A percentile compares a stretch with the other conserved stretches of the same genome.
These are phyloP conservation scores for Dasyornis broadbenti DNA, from an alignment of 2,113 vertebrate genomes.

Conservation along the genomic window DNA sequence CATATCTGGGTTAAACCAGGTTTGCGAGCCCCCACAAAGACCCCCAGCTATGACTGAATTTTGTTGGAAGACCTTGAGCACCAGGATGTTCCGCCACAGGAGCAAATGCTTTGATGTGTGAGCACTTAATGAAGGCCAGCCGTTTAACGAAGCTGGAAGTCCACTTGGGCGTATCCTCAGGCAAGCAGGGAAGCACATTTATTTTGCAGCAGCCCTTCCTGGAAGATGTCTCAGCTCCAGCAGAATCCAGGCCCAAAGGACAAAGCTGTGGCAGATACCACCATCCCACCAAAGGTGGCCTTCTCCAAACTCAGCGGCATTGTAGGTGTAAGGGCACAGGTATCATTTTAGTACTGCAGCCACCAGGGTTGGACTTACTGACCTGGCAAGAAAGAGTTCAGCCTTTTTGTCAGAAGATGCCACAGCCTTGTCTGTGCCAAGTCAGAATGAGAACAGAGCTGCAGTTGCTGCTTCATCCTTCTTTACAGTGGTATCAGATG, in stretches of 20 bases:
- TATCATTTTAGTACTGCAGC: not conserved
- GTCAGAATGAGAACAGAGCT: not conserved
- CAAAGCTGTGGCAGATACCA: not conserved
- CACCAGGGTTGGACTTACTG: fast-evolving
- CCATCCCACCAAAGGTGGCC: not conserved
- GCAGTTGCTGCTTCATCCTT: not conserved
- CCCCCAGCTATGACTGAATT: not conserved
- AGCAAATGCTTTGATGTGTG: not conserved
- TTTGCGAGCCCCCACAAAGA: fast-evolving
- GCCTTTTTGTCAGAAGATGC: not conserved
- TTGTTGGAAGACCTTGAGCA: not conserved
- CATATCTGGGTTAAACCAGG: not conserved
- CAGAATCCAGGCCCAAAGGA: not conserved
- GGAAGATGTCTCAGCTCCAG: not conserved
- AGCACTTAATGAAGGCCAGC: not conserved
- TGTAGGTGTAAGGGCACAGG: not conserved
- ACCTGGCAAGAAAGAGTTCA: not conserved
- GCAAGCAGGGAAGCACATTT: not conserved
- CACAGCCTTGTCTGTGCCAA: not conserved
- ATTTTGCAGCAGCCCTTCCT: not conserved
- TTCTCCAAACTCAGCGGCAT: not conserved
- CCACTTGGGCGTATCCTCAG: not conserved
- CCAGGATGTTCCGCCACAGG: not conserved
- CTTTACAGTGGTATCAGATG: not conserved
- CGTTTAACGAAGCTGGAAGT: not conserved